Percentiles rank a stretch among this genome's conserved stretches.
These are phyloP conservation scores for Chiloscyllium plagiosum DNA, from an alignment of 2,113 vertebrate genomes.

Conservation along the genomic window DNA sequence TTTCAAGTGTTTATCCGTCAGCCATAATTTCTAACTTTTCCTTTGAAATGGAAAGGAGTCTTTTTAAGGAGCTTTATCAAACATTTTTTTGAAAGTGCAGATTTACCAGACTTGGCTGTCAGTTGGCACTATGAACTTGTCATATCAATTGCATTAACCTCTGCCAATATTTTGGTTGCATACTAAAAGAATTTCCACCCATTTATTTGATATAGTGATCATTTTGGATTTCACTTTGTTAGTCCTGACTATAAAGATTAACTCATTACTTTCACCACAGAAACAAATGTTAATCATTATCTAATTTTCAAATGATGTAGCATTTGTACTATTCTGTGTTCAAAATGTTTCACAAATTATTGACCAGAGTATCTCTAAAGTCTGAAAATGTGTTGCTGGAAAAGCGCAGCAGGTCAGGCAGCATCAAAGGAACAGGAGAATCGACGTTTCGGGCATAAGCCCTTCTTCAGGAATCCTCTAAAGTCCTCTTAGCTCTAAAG, in stretches of 20 bases:
- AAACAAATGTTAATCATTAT: neutral
- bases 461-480: no score
- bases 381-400: no score
- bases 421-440: no score
- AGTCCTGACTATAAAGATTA: neutral
- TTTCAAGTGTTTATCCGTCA: neutral
- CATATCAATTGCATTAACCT: conserved; percentile 8
- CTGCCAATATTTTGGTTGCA: neutral
- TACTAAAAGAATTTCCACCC: neutral
- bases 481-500: no score
- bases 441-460: no score
- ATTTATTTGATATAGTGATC: neutral
- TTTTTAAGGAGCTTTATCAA: neutral
- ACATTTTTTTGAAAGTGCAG: neutral
- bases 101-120: neutral
- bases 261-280: neutral
- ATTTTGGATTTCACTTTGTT: neutral
- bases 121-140: neutral
- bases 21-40: neutral
- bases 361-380: neutral
- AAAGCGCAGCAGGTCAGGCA: no score
- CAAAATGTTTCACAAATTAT: neutral
- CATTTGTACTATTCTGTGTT: neutral
- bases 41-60: neutral
- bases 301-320: neutral